Evolutionary conservation across 2,797 vertebrate species (phyloP).

Genomic region (Pelobates cultripes): DNA sequence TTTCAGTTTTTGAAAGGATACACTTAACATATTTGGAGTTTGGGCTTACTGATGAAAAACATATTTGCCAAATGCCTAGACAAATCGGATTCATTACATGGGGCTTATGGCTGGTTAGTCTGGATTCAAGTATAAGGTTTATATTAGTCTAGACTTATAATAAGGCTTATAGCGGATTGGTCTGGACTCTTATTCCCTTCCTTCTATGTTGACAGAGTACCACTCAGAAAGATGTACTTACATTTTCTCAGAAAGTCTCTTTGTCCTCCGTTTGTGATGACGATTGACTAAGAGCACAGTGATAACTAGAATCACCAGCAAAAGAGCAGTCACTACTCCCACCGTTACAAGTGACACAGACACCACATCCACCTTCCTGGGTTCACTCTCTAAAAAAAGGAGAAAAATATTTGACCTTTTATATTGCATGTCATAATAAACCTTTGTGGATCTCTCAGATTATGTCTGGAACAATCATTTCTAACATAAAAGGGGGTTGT

Average conservation of each 20-base stretch:
- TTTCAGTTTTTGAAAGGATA: too few relatives aligned
- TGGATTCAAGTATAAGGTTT: too few relatives aligned
- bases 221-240: constrained; percentile 67
- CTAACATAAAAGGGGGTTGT: too few relatives aligned
- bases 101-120: too few relatives aligned
- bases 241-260: constrained; percentile 81
- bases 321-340: constrained; percentile 69
- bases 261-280: constrained; percentile 84
- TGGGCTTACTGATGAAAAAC: too few relatives aligned
- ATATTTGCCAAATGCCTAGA: too few relatives aligned
- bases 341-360: constrained; percentile 77
- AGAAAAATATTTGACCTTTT: background rate
- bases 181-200: background rate
- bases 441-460: too few relatives aligned
- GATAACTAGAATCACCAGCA: constrained; percentile 80
- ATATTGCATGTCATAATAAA: too few relatives aligned
- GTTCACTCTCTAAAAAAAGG: constrained; percentile 42
- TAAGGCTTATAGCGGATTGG: background rate
- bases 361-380: constrained; percentile 59
- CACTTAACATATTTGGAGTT: too few relatives aligned
- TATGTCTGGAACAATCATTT: too few relatives aligned
- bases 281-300: constrained; percentile 79
- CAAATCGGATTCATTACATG: too few relatives aligned
- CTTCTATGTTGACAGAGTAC: background rate
- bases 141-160: too few relatives aligned